Base-by-base conservation (phyloP, 37 sponge, comb jelly and placozoan genomes). In the Agelas oroides region DNA sequence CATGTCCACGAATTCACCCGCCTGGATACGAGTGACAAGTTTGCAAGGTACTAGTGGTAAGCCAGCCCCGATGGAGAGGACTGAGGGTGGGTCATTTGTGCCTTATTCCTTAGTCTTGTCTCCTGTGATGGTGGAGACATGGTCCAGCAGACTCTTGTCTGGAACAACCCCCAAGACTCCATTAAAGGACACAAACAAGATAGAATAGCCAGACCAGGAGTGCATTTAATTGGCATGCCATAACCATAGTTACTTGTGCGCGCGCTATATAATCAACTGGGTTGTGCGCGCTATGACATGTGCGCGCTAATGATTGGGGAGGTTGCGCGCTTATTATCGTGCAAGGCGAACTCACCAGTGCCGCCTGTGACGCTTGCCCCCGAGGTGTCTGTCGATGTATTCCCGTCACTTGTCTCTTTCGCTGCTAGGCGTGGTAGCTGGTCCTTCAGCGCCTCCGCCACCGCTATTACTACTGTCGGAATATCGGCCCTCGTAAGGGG, bases 1-100 rank as follows among this genome's bases (percentile, higher is more conserved):
- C 77, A 76, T 76, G 24, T 76, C 77, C 36, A 56, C 32, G 56
- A 31, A 76, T 13, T 76, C 77, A 1, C 77, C 77, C 21, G 6
- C 13, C 28, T 55, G 56, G 36, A 76, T 76, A 17, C 77, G 53
- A 1, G 27, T 5, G 59, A 76, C 77, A 8, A 76, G 59, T 58
- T 76, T 69, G 5, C 8, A 8, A 20, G 70, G 70, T 13, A 69
- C 70, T 69, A 34, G 70, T 8, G 46, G 46, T 3, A 46, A 8
- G 46, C 64, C 64, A 5, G 64, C 64, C 28, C 64, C 64, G 5
- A 62, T 27, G 5, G 64, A 3, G 12, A 62, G 28, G 24, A 12
- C 27, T 11, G 59, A 20, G 19, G 59, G 16, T 16, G 16, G 18
- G 19, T 16, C 59, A 57, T 16, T 16, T 57, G 59, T 20, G 18